phyloP scores from a whole-genome alignment of 2,797 vertebrate species.

The Mus minutoides region DNA sequence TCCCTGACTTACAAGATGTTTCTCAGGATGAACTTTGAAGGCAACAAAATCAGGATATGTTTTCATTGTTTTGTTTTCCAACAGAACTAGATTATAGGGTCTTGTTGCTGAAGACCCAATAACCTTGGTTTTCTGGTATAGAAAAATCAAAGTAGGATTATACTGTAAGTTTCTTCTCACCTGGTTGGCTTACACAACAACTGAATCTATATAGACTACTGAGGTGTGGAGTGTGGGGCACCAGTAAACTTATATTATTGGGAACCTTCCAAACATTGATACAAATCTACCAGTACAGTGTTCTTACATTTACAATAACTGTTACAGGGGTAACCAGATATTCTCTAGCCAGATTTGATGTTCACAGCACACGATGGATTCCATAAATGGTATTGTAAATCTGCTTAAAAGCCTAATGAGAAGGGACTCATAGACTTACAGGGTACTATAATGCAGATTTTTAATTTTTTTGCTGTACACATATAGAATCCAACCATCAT shows the following conservation, averaged over 20 bases:
- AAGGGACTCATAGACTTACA: background rate
- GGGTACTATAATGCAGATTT: background rate
- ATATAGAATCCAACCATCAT: background rate
- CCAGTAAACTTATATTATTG: background rate
- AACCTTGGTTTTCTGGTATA: background rate
- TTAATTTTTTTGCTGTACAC: background rate
- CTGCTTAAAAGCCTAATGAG: background rate
- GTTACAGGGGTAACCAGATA: background rate
- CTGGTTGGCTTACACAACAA: background rate
- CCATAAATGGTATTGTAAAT: background rate
- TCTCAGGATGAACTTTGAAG: background rate
- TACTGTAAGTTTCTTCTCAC: background rate
- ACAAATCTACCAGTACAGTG: background rate
- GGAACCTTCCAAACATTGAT: background rate
- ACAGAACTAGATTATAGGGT: background rate
- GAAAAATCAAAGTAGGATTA: background rate
- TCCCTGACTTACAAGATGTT: too few species aligned
- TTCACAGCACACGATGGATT: background rate
- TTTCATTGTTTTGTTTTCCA: background rate
- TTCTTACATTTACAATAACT: background rate
- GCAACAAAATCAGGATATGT: background rate
- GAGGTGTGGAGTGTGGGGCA: accelerated
- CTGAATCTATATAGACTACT: background rate
- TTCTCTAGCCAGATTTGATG: background rate
- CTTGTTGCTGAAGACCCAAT: background rate